Base-by-base conservation (phyloP, 2,888 invertebrate species). In the Drosophila flavopinicola region DNA sequence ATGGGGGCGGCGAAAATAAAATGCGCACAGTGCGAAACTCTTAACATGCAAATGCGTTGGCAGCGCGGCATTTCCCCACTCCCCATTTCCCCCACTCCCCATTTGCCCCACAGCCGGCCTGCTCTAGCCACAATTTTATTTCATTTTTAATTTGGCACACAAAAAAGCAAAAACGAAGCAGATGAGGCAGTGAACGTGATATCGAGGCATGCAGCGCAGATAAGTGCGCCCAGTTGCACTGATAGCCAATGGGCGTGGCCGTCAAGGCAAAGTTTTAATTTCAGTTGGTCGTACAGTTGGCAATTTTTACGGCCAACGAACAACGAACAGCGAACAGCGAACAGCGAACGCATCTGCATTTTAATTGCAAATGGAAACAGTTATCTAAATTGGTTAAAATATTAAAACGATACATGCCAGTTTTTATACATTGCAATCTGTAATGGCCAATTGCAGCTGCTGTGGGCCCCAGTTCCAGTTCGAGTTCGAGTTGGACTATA, bases 311-410 rank as follows among this genome's bases (percentile, higher is more conserved):
- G 20, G 47, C 30, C 42, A 27, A 7, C 24, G 24, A 42, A 11
- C 2, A 23, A 7, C 7, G 17, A 20, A 41, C 10, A 5, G 13
- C 11, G n/a, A 15, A 30, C 44, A 48, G 6, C 27, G 25, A 9
- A 13, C 57, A 17, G 45, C 42, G 63, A 49, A 39, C 66, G 82
- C 85, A 76, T 75, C 79, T 85, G 78, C 83, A 82, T 80, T 88
- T 88, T 88, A 85, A 88, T 89, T 88, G 88, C 87, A 85, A 87
- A 88, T 88, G 88, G 88, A 88, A 88, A 78, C 80, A 75, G 88
- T 88, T 88, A 88, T 88, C 89, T 89, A 88, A 88, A 88, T 89
- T 86, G 87, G 76, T 78, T 76, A 76, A 88, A 85, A 88, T 79
- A 88, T 88, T 85, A 86, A 86, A 86, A 80, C 66, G 54, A 74